These are phyloP conservation scores for Eubucco bourcierii DNA, from an alignment of 2,113 vertebrate species.

Conservation along the genomic window DNA sequence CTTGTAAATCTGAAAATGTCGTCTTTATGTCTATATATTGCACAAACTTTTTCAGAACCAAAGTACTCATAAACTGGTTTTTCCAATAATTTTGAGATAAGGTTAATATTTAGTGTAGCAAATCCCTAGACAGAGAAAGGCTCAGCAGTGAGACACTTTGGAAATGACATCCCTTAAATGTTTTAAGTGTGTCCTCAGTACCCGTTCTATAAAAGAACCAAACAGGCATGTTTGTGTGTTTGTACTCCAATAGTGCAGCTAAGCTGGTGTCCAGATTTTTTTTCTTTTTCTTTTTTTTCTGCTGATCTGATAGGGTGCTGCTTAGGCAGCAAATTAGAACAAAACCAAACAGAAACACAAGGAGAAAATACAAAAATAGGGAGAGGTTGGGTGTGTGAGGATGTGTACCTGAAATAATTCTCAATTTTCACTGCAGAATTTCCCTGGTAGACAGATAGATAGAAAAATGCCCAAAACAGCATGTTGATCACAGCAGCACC, in stretches of 20 bases:
- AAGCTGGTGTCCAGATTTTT: neutral
- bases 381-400: fast-evolving
- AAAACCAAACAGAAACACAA: neutral
- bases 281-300: too few species aligned
- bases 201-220: neutral
- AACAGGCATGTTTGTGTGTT: neutral
- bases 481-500: neutral
- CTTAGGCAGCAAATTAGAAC: neutral
- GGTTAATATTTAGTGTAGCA: neutral
- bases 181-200: neutral
- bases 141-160: neutral
- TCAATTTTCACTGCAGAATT: neutral
- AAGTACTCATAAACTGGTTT: neutral
- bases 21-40: neutral
- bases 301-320: neutral
- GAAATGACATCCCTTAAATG: neutral
- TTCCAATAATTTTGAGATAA: neutral
- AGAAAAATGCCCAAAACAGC: neutral
- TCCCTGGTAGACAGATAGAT: neutral
- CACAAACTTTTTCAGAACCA: neutral
- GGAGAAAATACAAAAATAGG: neutral
- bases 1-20: neutral
- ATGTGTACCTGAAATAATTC: neutral
- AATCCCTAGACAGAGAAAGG: neutral
- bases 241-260: neutral